Evolutionary conservation across 2,888 invertebrate genomes (phyloP).

Genomic region (Leucoptera coffeella): DNA sequence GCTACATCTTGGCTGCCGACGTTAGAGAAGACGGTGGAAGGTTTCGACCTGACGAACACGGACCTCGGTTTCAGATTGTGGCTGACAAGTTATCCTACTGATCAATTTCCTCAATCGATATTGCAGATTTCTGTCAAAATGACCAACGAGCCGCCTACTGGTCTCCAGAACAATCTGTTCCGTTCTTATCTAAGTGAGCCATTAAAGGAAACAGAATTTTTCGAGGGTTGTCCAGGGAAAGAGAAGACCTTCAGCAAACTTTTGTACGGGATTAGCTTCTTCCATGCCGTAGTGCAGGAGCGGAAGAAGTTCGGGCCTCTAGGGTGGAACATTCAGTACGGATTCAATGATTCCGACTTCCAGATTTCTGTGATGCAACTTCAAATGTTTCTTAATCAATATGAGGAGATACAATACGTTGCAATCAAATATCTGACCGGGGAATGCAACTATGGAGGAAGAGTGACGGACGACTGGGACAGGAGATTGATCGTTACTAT

Average conservation of each 20-base stretch:
- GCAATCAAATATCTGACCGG: slow-evolving; percentile 83
- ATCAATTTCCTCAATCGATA: slow-evolving; percentile 79
- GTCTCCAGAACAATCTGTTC: slow-evolving; percentile 76
- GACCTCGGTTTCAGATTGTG: slow-evolving; percentile 73
- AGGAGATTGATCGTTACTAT: slow-evolving; percentile 71
- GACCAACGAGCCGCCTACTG: slow-evolving; percentile 90
- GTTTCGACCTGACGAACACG: slow-evolving; percentile 62
- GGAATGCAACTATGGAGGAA: slow-evolving; percentile 87
- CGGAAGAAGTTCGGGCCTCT: slow-evolving; percentile 75
- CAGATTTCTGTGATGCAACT: slow-evolving; percentile 77
- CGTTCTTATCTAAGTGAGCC: slow-evolving; percentile 84
- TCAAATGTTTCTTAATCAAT: slow-evolving; percentile 77
- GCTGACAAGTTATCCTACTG: slow-evolving; percentile 85
- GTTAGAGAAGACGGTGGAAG: slow-evolving; percentile 71
- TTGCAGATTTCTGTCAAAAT: slow-evolving; percentile 88
- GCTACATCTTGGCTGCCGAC: slow-evolving; percentile 76
- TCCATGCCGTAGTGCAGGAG: slow-evolving; percentile 79
- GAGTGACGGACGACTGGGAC: slow-evolving; percentile 85
- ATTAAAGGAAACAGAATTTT: slow-evolving; percentile 76
- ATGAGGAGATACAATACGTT: slow-evolving; percentile 71
- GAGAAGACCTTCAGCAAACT: slow-evolving; percentile 73
- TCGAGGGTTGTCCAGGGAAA: slow-evolving; percentile 70
- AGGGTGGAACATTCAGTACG: slow-evolving; percentile 83
- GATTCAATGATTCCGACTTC: slow-evolving; percentile 82
- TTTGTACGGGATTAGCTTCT: slow-evolving; percentile 75